A percentile compares a stretch with the other conserved stretches of the same genome.
These are phyloP conservation scores for Brevimyrus niger DNA, from an alignment of 2,113 vertebrate species.

Conservation along the genomic window DNA sequence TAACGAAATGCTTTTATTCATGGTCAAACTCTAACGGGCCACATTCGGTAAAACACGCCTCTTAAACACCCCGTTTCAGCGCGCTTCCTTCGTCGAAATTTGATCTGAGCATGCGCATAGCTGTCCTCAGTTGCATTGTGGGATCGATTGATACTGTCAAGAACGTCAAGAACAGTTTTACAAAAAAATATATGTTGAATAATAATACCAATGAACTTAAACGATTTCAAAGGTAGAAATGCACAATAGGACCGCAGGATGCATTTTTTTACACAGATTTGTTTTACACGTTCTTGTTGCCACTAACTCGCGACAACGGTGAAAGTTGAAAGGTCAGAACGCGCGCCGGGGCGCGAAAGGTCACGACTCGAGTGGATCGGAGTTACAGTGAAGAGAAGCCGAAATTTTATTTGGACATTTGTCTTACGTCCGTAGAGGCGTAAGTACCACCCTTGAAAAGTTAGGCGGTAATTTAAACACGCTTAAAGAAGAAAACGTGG, in stretches of 20 bases:
- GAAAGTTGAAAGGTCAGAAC: slow-evolving; percentile 29
- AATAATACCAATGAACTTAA: no score
- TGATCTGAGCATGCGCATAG: not conserved
- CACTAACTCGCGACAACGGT: not conserved
- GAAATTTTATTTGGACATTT: not conserved
- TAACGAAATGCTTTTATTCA: not conserved
- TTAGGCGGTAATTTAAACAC: not conserved
- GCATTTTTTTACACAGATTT: not conserved
- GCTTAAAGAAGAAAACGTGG: not conserved
- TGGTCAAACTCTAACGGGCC: no score
- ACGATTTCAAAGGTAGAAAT: not conserved
- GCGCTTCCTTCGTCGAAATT: not conserved
- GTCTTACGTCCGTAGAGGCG: not conserved
- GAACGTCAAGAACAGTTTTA: not conserved
- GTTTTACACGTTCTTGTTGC: not conserved
- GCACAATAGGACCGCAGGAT: not conserved
- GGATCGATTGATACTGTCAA: not conserved
- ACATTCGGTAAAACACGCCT: not conserved
- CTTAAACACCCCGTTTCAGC: not conserved
- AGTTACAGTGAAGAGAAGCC: not conserved
- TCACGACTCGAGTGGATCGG: slow-evolving; percentile 18
- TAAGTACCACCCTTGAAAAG: not conserved
- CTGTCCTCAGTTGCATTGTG: not conserved
- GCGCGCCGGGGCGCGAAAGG: slow-evolving; percentile 26
- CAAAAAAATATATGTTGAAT: not conserved